Percentiles rank a stretch among this genome's conserved stretches.
These are phyloP conservation scores for Cricetomys ansorgei DNA, from an alignment of 2,113 vertebrate species.

Conservation along the genomic window DNA sequence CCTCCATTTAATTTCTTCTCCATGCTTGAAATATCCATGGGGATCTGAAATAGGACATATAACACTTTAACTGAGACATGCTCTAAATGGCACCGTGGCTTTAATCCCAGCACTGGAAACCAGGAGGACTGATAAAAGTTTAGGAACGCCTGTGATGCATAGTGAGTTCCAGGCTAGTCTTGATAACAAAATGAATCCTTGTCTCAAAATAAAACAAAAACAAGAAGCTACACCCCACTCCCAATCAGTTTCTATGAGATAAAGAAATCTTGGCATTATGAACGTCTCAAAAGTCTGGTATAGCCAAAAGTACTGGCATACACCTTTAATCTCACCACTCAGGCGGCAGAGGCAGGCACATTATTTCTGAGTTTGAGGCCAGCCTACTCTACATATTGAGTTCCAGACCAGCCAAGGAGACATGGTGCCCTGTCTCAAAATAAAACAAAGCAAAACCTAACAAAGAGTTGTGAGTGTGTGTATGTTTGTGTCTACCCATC, in stretches of 20 bases:
- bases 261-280: neutral
- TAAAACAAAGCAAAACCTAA: neutral
- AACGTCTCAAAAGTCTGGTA: neutral
- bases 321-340: neutral
- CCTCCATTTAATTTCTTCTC: conserved; percentile 96
- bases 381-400: neutral
- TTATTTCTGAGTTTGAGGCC: neutral
- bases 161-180: neutral
- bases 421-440: neutral
- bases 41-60: conserved; percentile 87
- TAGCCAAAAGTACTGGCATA: neutral
- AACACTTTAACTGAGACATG: neutral
- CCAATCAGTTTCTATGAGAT: neutral
- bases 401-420: neutral
- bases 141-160: neutral
- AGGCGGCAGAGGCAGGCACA: neutral
- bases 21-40: conserved; percentile 99
- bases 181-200: neutral
- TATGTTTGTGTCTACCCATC: no score
- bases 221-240: neutral
- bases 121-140: neutral
- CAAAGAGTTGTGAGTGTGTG: neutral
- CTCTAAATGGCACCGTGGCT: neutral
- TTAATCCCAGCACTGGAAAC: neutral
- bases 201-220: neutral